phyloP scores from a whole-genome alignment of 92 coral and sea anemone genomes.

The Umimayanthus chanpuru region DNA sequence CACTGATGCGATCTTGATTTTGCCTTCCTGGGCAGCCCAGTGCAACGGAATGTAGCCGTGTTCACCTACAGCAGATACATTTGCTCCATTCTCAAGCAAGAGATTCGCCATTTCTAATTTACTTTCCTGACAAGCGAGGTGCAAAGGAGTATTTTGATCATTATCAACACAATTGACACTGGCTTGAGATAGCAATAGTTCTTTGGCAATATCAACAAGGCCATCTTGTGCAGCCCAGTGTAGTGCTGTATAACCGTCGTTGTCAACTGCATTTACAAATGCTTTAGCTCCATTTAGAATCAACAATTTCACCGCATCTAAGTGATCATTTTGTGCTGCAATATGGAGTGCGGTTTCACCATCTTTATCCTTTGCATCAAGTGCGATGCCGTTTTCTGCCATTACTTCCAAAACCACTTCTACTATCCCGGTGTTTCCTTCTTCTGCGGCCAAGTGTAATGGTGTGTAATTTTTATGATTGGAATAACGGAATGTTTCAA shows the following conservation, averaged over 20 bases:
- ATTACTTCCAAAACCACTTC: constrained; percentile 9
- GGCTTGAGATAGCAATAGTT: too few species aligned
- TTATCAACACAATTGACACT: background rate
- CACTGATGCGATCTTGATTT: background rate
- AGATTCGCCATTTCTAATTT: background rate
- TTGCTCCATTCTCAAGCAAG: too few species aligned
- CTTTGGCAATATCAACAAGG: background rate
- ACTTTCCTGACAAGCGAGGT: background rate
- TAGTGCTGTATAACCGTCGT: too few species aligned
- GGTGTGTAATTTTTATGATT: constrained; percentile 35
- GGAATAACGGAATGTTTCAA: background rate
- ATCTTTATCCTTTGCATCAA: background rate
- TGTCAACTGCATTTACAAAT: too few species aligned
- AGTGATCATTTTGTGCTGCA: background rate
- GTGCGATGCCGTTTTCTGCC: background rate
- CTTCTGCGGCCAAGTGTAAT: constrained; percentile 42
- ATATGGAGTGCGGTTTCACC: background rate
- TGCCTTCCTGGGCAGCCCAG: constrained; percentile 14
- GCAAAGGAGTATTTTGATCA: too few species aligned
- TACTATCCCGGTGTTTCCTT: constrained; percentile 22
- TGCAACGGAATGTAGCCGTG: background rate
- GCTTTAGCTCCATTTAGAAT: background rate
- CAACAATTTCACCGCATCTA: constrained; percentile 5
- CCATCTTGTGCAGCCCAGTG: background rate
- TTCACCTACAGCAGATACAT: too few species aligned